phyloP scores from a whole-genome alignment of 2,888 invertebrate species.

The Keiferia lycopersicella region DNA sequence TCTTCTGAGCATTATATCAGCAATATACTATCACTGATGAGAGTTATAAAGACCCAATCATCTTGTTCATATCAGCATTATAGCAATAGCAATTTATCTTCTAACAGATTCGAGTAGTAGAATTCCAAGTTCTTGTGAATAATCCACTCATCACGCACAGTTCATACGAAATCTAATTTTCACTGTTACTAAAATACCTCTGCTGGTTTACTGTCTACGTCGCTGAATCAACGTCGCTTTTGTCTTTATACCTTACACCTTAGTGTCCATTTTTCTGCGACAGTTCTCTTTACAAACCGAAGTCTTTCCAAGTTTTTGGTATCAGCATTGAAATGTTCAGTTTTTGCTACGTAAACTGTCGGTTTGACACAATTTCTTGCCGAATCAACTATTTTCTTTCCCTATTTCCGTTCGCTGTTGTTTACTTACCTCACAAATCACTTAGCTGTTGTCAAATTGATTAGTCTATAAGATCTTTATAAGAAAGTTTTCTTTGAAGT shows the following conservation, averaged over 20 bases:
- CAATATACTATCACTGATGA: too few species aligned
- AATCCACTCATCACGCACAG: too few species aligned
- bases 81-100: too few species aligned
- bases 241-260: slow-evolving; percentile 37
- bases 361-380: slow-evolving; percentile 37
- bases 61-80: too few species aligned
- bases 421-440: slow-evolving; percentile 20
- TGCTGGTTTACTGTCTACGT: slow-evolving; percentile 42
- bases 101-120: too few species aligned
- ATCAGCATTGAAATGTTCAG: slow-evolving; percentile 44
- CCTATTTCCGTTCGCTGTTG: slow-evolving; percentile 23
- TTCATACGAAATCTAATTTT: too few species aligned
- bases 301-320: slow-evolving; percentile 10
- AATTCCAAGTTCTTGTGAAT: too few species aligned
- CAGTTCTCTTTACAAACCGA: slow-evolving; percentile 22
- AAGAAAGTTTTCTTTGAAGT: background rate
- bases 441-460: slow-evolving; percentile 24
- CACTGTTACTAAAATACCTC: too few species aligned
- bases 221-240: slow-evolving; percentile 37
- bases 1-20: too few species aligned
- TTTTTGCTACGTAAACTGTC: slow-evolving; percentile 46
- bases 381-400: slow-evolving; percentile 30
- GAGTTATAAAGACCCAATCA: too few species aligned
- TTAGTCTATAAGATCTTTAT: slow-evolving; percentile 26
- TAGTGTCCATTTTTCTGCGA: slow-evolving; percentile 37